phyloP scores from a whole-genome alignment of 2,797 vertebrate genomes.

The Microcaecilia unicolor region DNA sequence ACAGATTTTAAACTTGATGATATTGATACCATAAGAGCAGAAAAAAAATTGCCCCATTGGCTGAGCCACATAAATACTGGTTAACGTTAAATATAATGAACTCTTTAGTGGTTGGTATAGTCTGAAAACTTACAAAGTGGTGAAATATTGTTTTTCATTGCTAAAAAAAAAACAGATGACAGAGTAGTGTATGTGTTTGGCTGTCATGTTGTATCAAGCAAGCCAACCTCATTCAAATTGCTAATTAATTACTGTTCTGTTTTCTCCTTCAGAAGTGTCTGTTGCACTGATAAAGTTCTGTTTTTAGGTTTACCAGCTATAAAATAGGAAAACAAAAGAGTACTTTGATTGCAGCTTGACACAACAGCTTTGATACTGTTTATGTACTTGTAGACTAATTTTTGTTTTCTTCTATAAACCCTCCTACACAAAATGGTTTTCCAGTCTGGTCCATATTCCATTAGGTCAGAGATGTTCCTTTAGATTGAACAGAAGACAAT shows the following conservation, averaged over 20 bases:
- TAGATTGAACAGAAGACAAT: slow-evolving; percentile 52
- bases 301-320: slow-evolving; percentile 6
- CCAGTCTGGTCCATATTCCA: slow-evolving; percentile 15
- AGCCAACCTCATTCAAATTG: slow-evolving; percentile 16
- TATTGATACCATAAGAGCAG: too few relatives aligned
- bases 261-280: neutral
- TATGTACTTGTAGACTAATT: neutral
- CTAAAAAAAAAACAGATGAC: neutral
- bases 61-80: too few relatives aligned
- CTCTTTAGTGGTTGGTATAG: neutral
- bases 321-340: slow-evolving; percentile 2
- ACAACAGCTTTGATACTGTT: slow-evolving; percentile 17
- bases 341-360: slow-evolving; percentile 1
- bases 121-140: slow-evolving; percentile 6
- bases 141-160: slow-evolving; percentile 15
- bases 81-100: too few relatives aligned
- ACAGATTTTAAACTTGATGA: too few relatives aligned
- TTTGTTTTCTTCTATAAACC: too few relatives aligned
- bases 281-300: slow-evolving; percentile 6
- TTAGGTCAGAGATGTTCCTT: slow-evolving; percentile 34
- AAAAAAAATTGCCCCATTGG: too few relatives aligned
- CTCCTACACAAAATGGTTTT: slow-evolving; percentile 28
- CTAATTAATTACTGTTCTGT: slow-evolving; percentile 31
- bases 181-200: neutral
- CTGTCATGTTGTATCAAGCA: neutral